A percentile compares a stretch with the other conserved stretches of the same genome.
These are phyloP conservation scores for Tinea trinotella DNA, from an alignment of 2,888 invertebrate species.

Conservation along the genomic window DNA sequence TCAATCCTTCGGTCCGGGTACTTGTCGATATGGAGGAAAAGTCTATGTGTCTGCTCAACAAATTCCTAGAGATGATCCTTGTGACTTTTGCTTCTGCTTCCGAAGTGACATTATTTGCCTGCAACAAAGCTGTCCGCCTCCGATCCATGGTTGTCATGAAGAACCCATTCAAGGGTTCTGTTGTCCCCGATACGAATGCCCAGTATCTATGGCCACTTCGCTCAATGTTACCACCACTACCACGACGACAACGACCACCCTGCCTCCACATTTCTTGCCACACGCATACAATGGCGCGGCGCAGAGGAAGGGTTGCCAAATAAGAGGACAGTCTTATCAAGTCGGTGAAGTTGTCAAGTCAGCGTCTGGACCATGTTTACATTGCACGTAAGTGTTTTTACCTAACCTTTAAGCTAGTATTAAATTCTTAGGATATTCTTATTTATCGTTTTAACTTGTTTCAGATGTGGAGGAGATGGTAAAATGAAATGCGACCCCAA, in stretches of 20 bases:
- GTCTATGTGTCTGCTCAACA: constrained; percentile 95
- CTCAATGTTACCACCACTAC: constrained; percentile 89
- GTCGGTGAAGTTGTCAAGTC: constrained; percentile 89
- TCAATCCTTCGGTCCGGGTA: constrained; percentile 87
- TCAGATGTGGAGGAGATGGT: constrained; percentile 91
- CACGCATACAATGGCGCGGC: constrained; percentile 85
- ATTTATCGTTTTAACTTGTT: constrained; percentile 32
- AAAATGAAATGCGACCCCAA: constrained; percentile 96
- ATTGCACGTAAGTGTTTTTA: constrained; percentile 87
- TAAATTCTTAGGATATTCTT: neutral
- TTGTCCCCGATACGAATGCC: constrained; percentile 95
- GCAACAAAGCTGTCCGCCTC: constrained; percentile 96
- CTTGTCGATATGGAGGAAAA: constrained; percentile 92
- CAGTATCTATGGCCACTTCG: constrained; percentile 87
- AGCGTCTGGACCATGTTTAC: constrained; percentile 92
- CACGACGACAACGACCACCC: constrained; percentile 87
- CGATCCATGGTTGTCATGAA: constrained; percentile 91
- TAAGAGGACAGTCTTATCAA: constrained; percentile 86
- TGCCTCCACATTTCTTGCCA: constrained; percentile 87
- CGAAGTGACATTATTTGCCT: constrained; percentile 95
- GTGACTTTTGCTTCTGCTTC: constrained; percentile 98
- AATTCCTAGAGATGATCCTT: constrained; percentile 94
- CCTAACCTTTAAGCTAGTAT: neutral
- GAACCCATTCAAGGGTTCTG: constrained; percentile 95
- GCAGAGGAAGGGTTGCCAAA: constrained; percentile 85